Percentiles rank a stretch among this genome's conserved stretches.
These are phyloP conservation scores for Potorous gilbertii DNA, from an alignment of 2,797 vertebrate genomes.

Conservation along the genomic window DNA sequence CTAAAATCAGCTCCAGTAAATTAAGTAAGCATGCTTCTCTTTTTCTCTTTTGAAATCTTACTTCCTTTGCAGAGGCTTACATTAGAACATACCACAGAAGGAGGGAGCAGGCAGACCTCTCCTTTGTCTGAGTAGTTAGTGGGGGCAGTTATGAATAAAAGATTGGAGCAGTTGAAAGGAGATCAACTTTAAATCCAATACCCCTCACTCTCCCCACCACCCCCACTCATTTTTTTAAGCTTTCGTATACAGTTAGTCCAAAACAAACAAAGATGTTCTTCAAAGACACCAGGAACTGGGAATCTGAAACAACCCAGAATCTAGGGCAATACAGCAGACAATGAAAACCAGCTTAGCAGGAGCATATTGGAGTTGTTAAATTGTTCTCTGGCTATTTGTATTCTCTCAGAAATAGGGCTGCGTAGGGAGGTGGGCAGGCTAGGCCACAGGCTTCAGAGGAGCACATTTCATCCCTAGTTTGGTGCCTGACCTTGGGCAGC, in stretches of 20 bases:
- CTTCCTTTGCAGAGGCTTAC: conserved; percentile 44
- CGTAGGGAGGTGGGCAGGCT: background rate
- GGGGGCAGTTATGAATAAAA: conserved; percentile 58
- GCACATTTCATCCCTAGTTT: background rate
- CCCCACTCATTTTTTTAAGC: conserved; percentile 37
- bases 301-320: background rate
- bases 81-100: conserved; percentile 48
- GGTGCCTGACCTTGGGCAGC: conserved; percentile 13
- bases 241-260: conserved; percentile 69
- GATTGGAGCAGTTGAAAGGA: conserved; percentile 59
- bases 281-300: conserved; percentile 58
- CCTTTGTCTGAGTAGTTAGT: background rate
- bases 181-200: conserved; percentile 59
- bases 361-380: background rate
- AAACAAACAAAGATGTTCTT: conserved; percentile 72
- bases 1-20: conserved; percentile 33
- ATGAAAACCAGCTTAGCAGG: background rate
- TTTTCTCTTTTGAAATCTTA: conserved; percentile 55
- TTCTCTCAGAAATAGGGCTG: conserved; percentile 23
- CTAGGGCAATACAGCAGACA: background rate
- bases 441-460: background rate
- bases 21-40: conserved; percentile 59
- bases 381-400: conserved; percentile 12
- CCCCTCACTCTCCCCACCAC: background rate
- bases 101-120: background rate